These are phyloP conservation scores for Zhengitettix transpicula DNA, from an alignment of 2,888 invertebrate genomes.

Conservation along the genomic window DNA sequence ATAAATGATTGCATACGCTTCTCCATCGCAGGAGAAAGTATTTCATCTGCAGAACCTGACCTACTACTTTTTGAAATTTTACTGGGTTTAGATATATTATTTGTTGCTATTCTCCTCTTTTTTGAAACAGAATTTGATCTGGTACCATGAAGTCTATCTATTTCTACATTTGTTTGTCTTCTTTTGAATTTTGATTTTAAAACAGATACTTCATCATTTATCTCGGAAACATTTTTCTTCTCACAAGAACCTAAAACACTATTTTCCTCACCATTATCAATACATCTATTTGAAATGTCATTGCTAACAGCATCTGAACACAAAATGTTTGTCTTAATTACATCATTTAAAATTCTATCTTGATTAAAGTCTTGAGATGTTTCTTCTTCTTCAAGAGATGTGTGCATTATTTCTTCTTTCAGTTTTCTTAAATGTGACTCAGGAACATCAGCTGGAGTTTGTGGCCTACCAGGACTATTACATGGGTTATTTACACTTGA, in stretches of 20 bases:
- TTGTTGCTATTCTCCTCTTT: not conserved
- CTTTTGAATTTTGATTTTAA: not conserved
- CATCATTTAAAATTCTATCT: not conserved
- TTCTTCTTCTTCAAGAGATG: not conserved
- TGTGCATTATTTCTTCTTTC: too few relatives aligned
- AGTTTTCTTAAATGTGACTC: not conserved
- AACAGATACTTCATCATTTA: not conserved
- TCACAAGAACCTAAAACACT: not conserved
- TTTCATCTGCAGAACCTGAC: constrained; percentile 17
- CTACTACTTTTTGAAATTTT: too few relatives aligned
- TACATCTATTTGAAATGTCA: not conserved
- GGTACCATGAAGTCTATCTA: not conserved
- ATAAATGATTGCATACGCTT: constrained; percentile 23
- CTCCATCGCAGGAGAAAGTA: constrained; percentile 17
- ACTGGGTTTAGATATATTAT: too few relatives aligned
- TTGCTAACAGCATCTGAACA: not conserved
- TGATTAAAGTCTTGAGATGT: not conserved
- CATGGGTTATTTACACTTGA: not conserved
- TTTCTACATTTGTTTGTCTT: not conserved
- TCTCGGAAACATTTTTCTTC: not conserved
- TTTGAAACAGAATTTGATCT: not conserved
- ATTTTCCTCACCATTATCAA: not conserved
- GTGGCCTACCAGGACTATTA: not conserved
- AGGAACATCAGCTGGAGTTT: not conserved
- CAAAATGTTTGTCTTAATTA: not conserved